Percentiles rank a stretch among this genome's conserved stretches.
Conservation (phyloP, 2,888 invertebrate species). For the Leptopilina syphax region DNA sequence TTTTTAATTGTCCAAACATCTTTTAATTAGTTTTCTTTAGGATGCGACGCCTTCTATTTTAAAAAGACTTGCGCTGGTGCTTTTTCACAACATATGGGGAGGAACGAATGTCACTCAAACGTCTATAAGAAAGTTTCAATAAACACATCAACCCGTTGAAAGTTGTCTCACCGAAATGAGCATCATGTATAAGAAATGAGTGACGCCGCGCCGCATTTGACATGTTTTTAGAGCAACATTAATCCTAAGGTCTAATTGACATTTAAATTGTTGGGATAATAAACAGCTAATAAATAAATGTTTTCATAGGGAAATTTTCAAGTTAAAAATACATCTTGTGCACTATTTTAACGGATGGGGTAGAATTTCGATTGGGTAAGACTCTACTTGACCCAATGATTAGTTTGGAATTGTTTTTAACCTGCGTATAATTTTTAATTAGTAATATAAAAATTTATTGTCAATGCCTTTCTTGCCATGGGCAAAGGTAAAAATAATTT, state of each 20-base stretch:
- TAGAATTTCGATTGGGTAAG: too few relatives aligned
- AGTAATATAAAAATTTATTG: too few relatives aligned
- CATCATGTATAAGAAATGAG: neutral
- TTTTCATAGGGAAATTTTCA: too few relatives aligned
- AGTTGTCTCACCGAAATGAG: constrained; percentile 17
- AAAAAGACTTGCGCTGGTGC: neutral
- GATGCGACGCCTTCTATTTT: neutral
- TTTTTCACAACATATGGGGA: neutral
- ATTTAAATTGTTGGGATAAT: constrained; percentile 24
- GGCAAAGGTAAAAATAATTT: too few relatives aligned
- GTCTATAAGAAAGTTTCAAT: constrained; percentile 38
- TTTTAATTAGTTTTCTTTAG: neutral
- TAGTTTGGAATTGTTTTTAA: too few relatives aligned
- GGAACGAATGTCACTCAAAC: constrained; percentile 29
- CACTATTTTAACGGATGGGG: too few relatives aligned
- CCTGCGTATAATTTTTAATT: too few relatives aligned
- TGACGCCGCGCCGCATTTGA: neutral
- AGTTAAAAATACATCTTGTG: too few relatives aligned
- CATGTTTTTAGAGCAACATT: constrained; percentile 12
- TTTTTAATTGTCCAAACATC: neutral
- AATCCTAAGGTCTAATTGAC: neutral
- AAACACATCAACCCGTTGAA: constrained; percentile 28
- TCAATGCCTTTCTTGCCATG: too few relatives aligned
- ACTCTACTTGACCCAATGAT: too few relatives aligned
- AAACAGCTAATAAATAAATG: neutral